A percentile compares a stretch with the other conserved stretches of the same genome.
Evolutionary conservation across 2,888 invertebrate species (phyloP).

Genomic region (Tetramorium bicarinatum): DNA sequence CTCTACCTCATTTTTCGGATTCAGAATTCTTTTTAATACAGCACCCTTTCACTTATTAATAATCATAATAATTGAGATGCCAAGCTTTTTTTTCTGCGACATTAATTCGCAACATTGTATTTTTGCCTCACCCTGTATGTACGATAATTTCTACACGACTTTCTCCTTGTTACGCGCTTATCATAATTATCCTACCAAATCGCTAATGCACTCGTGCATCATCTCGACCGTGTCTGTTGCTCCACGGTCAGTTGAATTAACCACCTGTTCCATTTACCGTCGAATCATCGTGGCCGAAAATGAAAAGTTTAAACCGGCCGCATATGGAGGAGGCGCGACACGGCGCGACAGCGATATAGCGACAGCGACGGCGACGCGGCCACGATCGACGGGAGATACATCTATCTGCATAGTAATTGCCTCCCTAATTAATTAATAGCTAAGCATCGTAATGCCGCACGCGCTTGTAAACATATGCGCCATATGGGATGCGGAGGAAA

Average conservation of each 20-base stretch:
- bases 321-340: constrained; percentile 45
- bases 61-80: no score
- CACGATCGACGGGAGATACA: constrained; percentile 64
- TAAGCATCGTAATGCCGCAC: constrained; percentile 71
- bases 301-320: constrained; percentile 48
- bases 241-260: constrained; percentile 51
- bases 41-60: no score
- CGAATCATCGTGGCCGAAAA: constrained; percentile 51
- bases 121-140: no score
- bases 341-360: no score
- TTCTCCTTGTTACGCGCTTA: not conserved
- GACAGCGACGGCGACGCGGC: not conserved
- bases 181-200: constrained; percentile 14
- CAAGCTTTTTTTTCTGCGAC: no score
- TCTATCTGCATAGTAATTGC: constrained; percentile 73
- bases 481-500: constrained; percentile 69
- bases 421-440: constrained; percentile 75
- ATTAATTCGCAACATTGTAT: no score
- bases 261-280: constrained; percentile 58
- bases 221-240: constrained; percentile 2
- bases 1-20: no score
- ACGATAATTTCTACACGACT: not conserved
- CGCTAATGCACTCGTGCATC: constrained; percentile 6
- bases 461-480: constrained; percentile 67
- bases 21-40: no score